phyloP scores from a whole-genome alignment of 2,888 invertebrate genomes.

The Dermolepida albohirtum region DNA sequence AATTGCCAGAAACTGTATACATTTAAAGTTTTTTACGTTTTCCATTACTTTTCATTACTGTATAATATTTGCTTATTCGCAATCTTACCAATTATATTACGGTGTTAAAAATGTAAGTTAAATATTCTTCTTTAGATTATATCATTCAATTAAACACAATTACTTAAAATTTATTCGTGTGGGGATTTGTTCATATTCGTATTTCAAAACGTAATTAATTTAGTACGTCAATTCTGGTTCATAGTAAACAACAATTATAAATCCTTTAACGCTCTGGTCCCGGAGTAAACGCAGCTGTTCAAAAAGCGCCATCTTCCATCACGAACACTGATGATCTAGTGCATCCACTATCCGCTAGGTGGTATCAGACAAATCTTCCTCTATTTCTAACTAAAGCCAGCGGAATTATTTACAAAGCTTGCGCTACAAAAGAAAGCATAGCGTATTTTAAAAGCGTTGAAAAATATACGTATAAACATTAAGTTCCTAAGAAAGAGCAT shows the following conservation, averaged over 20 bases:
- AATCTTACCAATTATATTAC: too few species aligned
- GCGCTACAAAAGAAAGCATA: constrained; percentile 37
- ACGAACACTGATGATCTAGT: constrained; percentile 32
- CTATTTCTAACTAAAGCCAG: constrained; percentile 42
- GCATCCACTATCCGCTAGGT: constrained; percentile 45
- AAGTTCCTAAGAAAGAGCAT: too few species aligned
- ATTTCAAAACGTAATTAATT: not conserved
- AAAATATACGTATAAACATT: too few species aligned
- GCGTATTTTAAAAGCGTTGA: too few species aligned
- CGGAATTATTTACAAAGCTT: constrained; percentile 39
- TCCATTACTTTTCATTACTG: too few species aligned
- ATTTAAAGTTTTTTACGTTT: too few species aligned
- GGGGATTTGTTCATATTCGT: not conserved
- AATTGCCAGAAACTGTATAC: too few species aligned
- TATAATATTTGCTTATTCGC: too few species aligned
- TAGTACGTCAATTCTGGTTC: constrained; percentile 1
- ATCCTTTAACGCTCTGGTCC: constrained; percentile 12
- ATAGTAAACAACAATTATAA: constrained; percentile 33
- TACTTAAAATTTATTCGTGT: constrained; percentile 13
- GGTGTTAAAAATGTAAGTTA: too few species aligned
- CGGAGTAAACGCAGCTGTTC: constrained; percentile 20
- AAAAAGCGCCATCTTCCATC: constrained; percentile 43
- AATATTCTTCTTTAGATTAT: too few species aligned
- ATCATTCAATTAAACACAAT: not conserved
- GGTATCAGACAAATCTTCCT: constrained; percentile 41